Percentiles rank a stretch among this genome's conserved stretches.
These are phyloP conservation scores for Osedax frankpressi DNA, from an alignment of 2,888 invertebrate species.

Conservation along the genomic window DNA sequence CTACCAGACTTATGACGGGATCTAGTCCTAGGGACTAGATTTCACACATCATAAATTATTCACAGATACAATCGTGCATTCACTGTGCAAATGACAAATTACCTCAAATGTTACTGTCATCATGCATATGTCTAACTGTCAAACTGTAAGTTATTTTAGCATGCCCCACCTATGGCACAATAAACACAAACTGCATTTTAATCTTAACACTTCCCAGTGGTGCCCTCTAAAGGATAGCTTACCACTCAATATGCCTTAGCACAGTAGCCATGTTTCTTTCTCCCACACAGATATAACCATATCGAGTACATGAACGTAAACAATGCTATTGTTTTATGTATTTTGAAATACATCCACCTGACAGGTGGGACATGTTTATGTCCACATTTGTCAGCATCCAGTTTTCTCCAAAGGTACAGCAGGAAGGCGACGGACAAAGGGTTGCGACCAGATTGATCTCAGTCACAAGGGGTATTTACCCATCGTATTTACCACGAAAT, in stretches of 20 bases:
- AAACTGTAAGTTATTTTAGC: background rate
- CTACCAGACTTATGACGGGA: background rate
- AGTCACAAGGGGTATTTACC: constrained; percentile 7
- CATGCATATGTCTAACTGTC: background rate
- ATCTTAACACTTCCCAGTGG: background rate
- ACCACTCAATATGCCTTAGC: background rate
- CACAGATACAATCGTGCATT: background rate
- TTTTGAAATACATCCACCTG: background rate
- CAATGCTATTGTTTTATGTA: background rate
- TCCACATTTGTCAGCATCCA: background rate
- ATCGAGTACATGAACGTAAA: background rate
- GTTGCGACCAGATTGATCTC: background rate
- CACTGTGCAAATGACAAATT: constrained; percentile 4
- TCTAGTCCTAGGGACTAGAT: background rate
- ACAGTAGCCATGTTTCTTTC: background rate
- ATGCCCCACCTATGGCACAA: background rate
- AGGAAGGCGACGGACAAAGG: background rate
- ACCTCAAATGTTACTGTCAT: background rate
- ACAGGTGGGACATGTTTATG: background rate
- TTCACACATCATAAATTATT: background rate
- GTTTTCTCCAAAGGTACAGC: background rate
- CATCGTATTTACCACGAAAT: background rate
- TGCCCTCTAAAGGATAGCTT: background rate
- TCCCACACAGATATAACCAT: background rate
- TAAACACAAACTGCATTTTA: background rate